phyloP scores from a whole-genome alignment of 2,888 invertebrate genomes.

The Siphlonurus alternatus region DNA sequence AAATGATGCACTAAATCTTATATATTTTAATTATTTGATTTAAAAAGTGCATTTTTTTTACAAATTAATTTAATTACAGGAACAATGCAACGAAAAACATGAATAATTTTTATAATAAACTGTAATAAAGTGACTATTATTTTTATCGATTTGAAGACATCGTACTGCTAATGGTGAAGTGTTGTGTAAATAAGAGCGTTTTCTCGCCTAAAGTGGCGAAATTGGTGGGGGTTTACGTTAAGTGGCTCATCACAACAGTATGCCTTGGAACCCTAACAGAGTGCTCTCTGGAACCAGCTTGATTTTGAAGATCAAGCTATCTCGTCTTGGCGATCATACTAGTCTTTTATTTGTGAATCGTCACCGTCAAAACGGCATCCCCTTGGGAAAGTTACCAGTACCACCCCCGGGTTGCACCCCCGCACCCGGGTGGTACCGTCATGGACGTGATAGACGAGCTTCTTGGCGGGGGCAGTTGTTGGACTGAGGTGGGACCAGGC shows the following conservation, averaged over 20 bases:
- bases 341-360: neutral
- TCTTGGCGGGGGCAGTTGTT: slow-evolving; percentile 23
- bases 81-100: neutral
- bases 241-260: neutral
- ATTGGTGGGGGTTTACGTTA: neutral
- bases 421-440: slow-evolving; percentile 18
- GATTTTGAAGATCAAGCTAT: neutral
- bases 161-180: neutral
- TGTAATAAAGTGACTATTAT: too few species aligned
- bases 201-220: neutral
- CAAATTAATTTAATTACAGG: neutral
- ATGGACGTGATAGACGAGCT: slow-evolving; percentile 33
- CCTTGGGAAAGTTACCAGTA: slow-evolving; percentile 1
- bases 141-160: neutral
- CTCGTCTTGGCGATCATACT: neutral
- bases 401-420: neutral
- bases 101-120: neutral
- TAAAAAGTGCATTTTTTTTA: too few species aligned
- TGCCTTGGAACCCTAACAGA: neutral
- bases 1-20: neutral
- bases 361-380: neutral
- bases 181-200: neutral
- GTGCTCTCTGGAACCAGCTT: neutral
- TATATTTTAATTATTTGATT: neutral
- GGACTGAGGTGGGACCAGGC: neutral